Percentiles rank a stretch among this genome's conserved stretches.
These are phyloP conservation scores for Eulithis prunata DNA, from an alignment of 2,888 invertebrate species.

Conservation along the genomic window DNA sequence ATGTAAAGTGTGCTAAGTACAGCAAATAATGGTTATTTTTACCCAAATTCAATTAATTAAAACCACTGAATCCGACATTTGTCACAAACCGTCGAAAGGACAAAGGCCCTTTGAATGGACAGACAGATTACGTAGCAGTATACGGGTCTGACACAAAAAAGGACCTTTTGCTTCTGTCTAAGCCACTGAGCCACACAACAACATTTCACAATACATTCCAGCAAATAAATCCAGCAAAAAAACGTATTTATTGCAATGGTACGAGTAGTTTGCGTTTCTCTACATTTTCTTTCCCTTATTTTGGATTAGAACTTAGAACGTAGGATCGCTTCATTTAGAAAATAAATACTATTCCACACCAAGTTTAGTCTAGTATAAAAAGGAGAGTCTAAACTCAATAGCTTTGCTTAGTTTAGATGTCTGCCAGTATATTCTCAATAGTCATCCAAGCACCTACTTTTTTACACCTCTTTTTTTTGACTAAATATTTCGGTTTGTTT, in stretches of 20 bases:
- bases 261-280: background rate
- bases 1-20: too few species aligned
- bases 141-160: constrained; percentile 15
- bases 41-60: constrained; percentile 12
- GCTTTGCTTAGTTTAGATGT: too few species aligned
- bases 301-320: background rate
- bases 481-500: constrained; percentile 6
- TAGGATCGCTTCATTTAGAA: constrained; percentile 1
- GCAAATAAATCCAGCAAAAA: constrained; percentile 11
- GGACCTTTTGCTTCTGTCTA: background rate
- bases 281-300: background rate
- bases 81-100: constrained; percentile 19
- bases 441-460: too few species aligned
- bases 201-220: constrained; percentile 17
- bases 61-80: constrained; percentile 14
- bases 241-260: constrained; percentile 7
- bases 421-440: too few species aligned
- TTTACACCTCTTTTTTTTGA: too few species aligned
- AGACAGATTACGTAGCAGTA: constrained; percentile 13
- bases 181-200: constrained; percentile 8
- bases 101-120: constrained; percentile 14
- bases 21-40: constrained; percentile 5
- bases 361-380: too few species aligned
- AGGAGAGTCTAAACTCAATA: too few species aligned
- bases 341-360: too few species aligned